phyloP scores from a whole-genome alignment of 2,888 invertebrate genomes.

The Antheraea assamensis region DNA sequence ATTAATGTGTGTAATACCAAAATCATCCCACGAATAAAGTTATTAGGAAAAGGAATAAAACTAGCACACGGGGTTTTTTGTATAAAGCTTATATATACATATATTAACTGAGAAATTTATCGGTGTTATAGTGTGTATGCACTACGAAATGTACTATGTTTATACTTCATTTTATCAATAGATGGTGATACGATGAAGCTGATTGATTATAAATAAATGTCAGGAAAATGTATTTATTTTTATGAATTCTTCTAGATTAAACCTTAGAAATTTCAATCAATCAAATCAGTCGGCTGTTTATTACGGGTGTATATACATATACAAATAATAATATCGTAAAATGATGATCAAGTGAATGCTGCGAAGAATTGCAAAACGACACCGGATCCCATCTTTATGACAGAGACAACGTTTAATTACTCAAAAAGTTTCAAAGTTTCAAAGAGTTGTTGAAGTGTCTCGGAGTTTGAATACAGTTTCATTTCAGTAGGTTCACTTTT shows the following conservation, averaged over 20 bases:
- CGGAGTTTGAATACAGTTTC: constrained; percentile 24
- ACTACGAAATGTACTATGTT: too few relatives aligned
- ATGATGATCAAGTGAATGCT: not conserved
- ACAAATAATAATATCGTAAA: not conserved
- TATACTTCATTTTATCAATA: too few relatives aligned
- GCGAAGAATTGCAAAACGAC: constrained; percentile 14
- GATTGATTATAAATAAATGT: too few relatives aligned
- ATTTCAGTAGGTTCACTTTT: constrained; percentile 7
- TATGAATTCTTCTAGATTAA: not conserved
- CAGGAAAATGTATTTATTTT: too few relatives aligned
- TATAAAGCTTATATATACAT: too few relatives aligned
- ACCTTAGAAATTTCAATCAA: not conserved
- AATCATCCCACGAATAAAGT: too few relatives aligned
- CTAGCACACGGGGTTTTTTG: too few relatives aligned
- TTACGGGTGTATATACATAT: not conserved
- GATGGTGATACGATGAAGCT: too few relatives aligned
- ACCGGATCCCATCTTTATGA: constrained; percentile 4
- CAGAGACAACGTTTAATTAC: constrained; percentile 51
- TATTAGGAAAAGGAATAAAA: too few relatives aligned
- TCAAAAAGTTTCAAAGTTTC: constrained; percentile 54
- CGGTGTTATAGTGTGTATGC: too few relatives aligned
- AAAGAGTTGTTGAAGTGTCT: constrained; percentile 28
- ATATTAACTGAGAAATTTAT: too few relatives aligned
- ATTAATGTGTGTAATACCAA: too few relatives aligned
- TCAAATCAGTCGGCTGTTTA: not conserved